Evolutionary conservation across 2,888 invertebrate species (phyloP).

Genomic region (Drosophila borborema): DNA sequence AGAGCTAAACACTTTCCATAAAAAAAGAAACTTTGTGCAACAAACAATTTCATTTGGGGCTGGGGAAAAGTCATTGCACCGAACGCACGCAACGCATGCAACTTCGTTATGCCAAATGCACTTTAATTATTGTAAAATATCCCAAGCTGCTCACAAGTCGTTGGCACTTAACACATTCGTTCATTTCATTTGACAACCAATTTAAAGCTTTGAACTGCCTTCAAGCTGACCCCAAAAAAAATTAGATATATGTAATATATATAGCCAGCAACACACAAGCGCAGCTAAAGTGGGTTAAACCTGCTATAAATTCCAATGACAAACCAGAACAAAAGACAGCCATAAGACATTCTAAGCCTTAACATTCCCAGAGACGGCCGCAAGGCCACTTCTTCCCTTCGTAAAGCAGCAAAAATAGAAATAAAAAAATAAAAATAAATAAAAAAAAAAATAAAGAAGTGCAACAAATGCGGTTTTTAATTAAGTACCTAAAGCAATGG

Average conservation of each 20-base stretch:
- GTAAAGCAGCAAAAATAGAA: background rate
- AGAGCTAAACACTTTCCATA: slow-evolving; percentile 27
- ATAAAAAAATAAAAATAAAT: background rate
- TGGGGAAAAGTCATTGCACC: slow-evolving; percentile 60
- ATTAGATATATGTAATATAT: background rate
- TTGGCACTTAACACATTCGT: slow-evolving; percentile 50
- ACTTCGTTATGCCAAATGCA: slow-evolving; percentile 56
- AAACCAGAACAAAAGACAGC: slow-evolving; percentile 70
- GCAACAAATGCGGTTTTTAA: slow-evolving; percentile 74
- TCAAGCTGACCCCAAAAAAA: slow-evolving; percentile 59
- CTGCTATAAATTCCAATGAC: slow-evolving; percentile 74
- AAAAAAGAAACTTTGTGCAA: background rate
- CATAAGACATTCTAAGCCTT: slow-evolving; percentile 65
- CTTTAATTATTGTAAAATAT: slow-evolving; percentile 48
- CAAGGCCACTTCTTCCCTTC: slow-evolving; percentile 25
- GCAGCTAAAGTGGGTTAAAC: slow-evolving; percentile 70
- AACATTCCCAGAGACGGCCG: slow-evolving; percentile 25
- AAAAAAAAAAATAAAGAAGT: slow-evolving; percentile 26
- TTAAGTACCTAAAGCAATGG: slow-evolving; percentile 64
- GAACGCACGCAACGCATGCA: slow-evolving; percentile 48
- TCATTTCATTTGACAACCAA: slow-evolving; percentile 74
- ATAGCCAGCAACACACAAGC: background rate
- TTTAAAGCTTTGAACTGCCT: slow-evolving; percentile 71
- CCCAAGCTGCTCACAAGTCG: slow-evolving; percentile 42
- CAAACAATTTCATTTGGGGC: slow-evolving; percentile 5